Conservation (phyloP, 2,888 invertebrate genomes). For the Caprella mutica region DNA sequence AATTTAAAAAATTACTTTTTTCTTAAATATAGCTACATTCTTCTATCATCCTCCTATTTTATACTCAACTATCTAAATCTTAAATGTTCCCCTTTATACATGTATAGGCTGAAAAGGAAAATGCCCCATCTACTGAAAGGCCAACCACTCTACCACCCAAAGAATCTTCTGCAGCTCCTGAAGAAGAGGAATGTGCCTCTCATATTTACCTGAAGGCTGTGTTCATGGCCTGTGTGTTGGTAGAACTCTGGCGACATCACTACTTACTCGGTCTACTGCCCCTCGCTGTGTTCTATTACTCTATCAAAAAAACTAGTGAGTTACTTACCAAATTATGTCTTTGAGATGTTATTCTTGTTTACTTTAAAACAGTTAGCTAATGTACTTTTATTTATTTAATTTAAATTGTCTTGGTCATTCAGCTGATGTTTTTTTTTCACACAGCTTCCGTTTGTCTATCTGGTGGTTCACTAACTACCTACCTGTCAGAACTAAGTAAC, state of each 20-base stretch:
- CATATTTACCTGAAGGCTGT: constrained; percentile 43
- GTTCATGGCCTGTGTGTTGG: constrained; percentile 68
- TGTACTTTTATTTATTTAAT: not conserved
- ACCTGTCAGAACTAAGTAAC: not conserved
- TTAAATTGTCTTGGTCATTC: not conserved
- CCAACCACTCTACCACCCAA: too few relatives aligned
- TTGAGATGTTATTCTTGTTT: not conserved
- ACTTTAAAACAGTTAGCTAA: not conserved
- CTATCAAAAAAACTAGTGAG: constrained; percentile 43
- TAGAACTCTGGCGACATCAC: constrained; percentile 73
- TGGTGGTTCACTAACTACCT: not conserved
- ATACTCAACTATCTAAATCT: too few relatives aligned
- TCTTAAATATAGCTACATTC: too few relatives aligned
- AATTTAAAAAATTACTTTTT: too few relatives aligned
- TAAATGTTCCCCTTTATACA: too few relatives aligned
- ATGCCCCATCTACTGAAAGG: too few relatives aligned
- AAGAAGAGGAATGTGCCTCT: too few relatives aligned
- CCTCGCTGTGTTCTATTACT: constrained; percentile 62
- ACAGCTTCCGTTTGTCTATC: constrained; percentile 2
- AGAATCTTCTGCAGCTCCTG: too few relatives aligned
- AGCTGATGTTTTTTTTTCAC: not conserved
- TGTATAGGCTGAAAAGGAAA: too few relatives aligned
- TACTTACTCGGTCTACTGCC: constrained; percentile 67
- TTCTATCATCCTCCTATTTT: too few relatives aligned
- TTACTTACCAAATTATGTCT: not conserved